Conservation (phyloP, 1,140 invertebrate genomes). For the Macrosteles quadrilineatus region DNA sequence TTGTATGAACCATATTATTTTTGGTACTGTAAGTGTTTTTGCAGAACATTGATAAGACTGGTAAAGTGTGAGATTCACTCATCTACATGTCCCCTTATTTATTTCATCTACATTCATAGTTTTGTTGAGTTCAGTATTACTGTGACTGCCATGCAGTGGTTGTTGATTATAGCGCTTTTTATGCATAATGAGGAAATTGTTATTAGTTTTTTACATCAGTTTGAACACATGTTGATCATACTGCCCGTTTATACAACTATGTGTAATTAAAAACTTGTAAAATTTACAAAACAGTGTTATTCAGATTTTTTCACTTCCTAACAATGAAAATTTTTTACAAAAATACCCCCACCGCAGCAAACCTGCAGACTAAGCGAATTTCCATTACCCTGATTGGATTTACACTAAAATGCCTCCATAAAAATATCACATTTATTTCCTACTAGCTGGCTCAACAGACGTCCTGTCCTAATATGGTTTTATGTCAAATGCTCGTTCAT, state of each 20-base stretch:
- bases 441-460: too few species aligned
- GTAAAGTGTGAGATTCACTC: background rate
- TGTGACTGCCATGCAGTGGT: slow-evolving; percentile 27
- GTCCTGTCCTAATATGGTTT: too few species aligned
- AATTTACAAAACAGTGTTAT: slow-evolving; percentile 7
- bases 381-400: too few species aligned
- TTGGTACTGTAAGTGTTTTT: slow-evolving; percentile 25
- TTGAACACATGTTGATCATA: slow-evolving; percentile 5
- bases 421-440: too few species aligned
- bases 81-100: slow-evolving; percentile 19
- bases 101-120: slow-evolving; percentile 4
- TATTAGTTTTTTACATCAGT: slow-evolving; percentile 21
- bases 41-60: slow-evolving; percentile 9
- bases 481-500: too few species aligned
- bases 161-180: slow-evolving; percentile 27
- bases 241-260: slow-evolving; percentile 23
- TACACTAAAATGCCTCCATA: too few species aligned
- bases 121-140: slow-evolving; percentile 7
- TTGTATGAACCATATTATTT: slow-evolving; percentile 28
- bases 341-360: too few species aligned
- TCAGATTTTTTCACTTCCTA: too few species aligned
- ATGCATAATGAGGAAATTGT: slow-evolving; percentile 6
- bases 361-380: too few species aligned
- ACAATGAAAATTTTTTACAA: too few species aligned
- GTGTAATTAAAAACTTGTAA: slow-evolving; percentile 13